A percentile compares a stretch with the other conserved stretches of the same genome.
phyloP scores from a whole-genome alignment of 2,888 invertebrate species.

The Caenorhabditis becei region DNA sequence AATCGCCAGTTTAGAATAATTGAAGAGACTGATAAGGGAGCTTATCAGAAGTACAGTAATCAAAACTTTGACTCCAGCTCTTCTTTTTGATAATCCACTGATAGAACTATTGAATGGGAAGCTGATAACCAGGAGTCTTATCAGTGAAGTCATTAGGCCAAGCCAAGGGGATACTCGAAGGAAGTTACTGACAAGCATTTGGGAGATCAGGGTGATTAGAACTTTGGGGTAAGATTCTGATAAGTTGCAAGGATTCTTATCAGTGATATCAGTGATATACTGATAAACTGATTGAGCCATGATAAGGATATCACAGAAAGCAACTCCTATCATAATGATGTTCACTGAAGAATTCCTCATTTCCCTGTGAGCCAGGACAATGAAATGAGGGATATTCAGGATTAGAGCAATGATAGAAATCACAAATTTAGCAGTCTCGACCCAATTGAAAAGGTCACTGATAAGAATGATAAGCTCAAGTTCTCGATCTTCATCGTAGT shows the following conservation, averaged over 20 bases:
- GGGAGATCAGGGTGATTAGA: neutral
- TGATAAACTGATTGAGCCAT: neutral
- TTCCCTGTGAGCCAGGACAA: slow-evolving; percentile 5
- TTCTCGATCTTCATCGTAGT: neutral
- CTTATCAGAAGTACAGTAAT: neutral
- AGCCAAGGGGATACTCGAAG: slow-evolving; percentile 17
- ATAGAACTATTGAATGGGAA: neutral
- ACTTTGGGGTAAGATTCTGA: neutral
- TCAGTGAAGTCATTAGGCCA: slow-evolving; percentile 5
- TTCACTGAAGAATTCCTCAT: slow-evolving; percentile 10
- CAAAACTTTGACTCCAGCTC: neutral
- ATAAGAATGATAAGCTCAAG: neutral
- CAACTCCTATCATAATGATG: slow-evolving; percentile 7
- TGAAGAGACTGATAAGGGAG: neutral
- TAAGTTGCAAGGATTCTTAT: too few relatives aligned
- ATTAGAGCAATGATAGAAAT: neutral
- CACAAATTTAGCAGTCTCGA: neutral
- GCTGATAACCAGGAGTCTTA: neutral
- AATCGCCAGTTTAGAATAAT: neutral
- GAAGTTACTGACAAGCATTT: neutral
- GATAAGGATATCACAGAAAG: slow-evolving; percentile 14
- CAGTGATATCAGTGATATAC: neutral
- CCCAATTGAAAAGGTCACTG: neutral
- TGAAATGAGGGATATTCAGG: slow-evolving; percentile 9
- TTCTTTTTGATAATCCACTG: neutral